These are phyloP conservation scores for Diceros bicornis DNA, from an alignment of 2,797 vertebrate genomes.

Conservation along the genomic window DNA sequence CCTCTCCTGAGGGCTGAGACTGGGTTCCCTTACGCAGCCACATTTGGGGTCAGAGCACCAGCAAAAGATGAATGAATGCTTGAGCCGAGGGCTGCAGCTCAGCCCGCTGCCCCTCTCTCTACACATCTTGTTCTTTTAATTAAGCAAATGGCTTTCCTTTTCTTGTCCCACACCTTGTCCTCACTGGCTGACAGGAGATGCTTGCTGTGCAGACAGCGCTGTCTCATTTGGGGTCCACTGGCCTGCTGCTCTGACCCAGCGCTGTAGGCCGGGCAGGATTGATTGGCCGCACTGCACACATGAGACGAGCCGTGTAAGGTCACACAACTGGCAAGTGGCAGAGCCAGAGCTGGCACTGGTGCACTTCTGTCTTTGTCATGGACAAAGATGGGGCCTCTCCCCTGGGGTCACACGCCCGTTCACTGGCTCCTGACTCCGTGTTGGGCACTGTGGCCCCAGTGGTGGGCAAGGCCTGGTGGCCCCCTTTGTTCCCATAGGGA, in stretches of 20 bases:
- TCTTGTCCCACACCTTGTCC: background rate
- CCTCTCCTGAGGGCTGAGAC: background rate
- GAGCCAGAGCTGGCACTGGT: background rate
- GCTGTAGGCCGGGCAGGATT: background rate
- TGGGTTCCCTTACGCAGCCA: background rate
- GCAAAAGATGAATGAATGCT: background rate
- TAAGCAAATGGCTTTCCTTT: background rate
- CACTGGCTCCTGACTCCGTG: background rate
- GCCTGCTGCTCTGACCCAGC: background rate
- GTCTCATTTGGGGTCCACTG: background rate
- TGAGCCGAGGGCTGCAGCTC: background rate
- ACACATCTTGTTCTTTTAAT: background rate
- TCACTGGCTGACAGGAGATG: background rate
- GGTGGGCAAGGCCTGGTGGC: background rate
- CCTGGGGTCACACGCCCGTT: background rate
- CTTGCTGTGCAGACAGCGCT: background rate
- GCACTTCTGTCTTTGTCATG: background rate
- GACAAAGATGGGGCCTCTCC: background rate
- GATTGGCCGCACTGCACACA: constrained; percentile 14
- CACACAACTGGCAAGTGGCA: background rate
- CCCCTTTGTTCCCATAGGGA: background rate
- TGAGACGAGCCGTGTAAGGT: background rate
- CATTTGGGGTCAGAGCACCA: background rate
- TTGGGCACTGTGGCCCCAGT: background rate
- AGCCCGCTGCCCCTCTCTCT: background rate